Conservation (phyloP, 2,888 invertebrate species). For the Pseudanteris insignis region DNA sequence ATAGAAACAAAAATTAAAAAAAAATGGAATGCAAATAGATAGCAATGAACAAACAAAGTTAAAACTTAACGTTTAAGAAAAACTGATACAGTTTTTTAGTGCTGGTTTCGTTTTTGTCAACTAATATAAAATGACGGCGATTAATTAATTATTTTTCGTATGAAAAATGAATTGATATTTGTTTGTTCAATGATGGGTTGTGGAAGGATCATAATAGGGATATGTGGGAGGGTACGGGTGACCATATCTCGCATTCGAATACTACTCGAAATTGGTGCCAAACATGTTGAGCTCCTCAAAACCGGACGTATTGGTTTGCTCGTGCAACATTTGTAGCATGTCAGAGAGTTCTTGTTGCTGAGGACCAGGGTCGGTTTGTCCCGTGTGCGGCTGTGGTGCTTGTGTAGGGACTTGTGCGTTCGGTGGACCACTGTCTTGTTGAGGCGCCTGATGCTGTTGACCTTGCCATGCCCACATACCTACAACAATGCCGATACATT, state of each 20-base stretch:
- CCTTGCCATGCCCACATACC: constrained; percentile 85
- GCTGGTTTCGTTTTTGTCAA: constrained; percentile 2
- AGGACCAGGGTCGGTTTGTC: constrained; percentile 70
- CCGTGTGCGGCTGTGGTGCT: constrained; percentile 58
- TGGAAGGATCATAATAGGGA: constrained; percentile 8
- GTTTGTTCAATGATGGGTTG: constrained; percentile 11
- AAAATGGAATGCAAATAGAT: too few species aligned
- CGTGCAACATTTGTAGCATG: constrained; percentile 89
- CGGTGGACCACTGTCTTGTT: constrained; percentile 59
- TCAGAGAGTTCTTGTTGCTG: constrained; percentile 86
- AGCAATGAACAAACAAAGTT: too few species aligned
- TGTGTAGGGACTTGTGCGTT: constrained; percentile 59
- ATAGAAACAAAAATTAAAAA: too few species aligned
- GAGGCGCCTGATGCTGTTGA: constrained; percentile 61
- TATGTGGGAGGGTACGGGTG: constrained; percentile 10
- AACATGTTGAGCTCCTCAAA: constrained; percentile 95
- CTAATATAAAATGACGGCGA: constrained; percentile 1
- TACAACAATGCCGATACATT: constrained; percentile 51
- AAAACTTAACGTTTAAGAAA: too few species aligned
- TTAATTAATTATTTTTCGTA: constrained; percentile 6
- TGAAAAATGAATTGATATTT: constrained; percentile 17
- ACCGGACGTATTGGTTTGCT: constrained; percentile 82
- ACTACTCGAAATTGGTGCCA: constrained; percentile 79
- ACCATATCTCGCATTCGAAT: constrained; percentile 3
- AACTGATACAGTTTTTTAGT: constrained; percentile 33